These are phyloP conservation scores for Hipposideros armiger DNA, from an alignment of 2,113 vertebrate species.

Conservation along the genomic window DNA sequence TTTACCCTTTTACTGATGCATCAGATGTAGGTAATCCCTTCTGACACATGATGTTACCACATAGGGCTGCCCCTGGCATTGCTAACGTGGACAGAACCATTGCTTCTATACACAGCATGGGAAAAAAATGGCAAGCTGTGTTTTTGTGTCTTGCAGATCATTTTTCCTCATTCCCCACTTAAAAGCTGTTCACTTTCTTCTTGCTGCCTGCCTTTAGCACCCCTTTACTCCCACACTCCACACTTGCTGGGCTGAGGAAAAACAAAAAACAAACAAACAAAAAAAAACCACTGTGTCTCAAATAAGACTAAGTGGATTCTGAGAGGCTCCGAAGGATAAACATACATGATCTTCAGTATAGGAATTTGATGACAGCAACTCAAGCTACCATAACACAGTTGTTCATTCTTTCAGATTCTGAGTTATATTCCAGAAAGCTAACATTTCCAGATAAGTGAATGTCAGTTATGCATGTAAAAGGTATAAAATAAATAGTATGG, in stretches of 20 bases:
- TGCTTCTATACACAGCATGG: not conserved
- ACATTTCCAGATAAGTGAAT: not conserved
- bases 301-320: not conserved
- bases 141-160: not conserved
- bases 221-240: not conserved
- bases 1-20: not conserved
- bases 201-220: not conserved
- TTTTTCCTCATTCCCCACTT: not conserved
- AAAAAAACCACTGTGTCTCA: not conserved
- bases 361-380: not conserved
- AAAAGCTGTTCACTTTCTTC: not conserved
- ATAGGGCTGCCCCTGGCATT: not conserved
- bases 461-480: not conserved
- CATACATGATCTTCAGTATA: not conserved
- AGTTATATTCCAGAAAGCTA: not conserved
- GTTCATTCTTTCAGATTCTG: not conserved
- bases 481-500: not conserved
- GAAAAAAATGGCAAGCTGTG: not conserved
- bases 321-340: not conserved
- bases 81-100: not conserved
- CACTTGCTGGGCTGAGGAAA: not conserved
- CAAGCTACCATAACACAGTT: not conserved
- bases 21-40: not conserved
- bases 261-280: not conserved
- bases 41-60: not conserved